These are phyloP conservation scores for Oxyruncus cristatus DNA, from an alignment of 2,113 vertebrate species.

Conservation along the genomic window DNA sequence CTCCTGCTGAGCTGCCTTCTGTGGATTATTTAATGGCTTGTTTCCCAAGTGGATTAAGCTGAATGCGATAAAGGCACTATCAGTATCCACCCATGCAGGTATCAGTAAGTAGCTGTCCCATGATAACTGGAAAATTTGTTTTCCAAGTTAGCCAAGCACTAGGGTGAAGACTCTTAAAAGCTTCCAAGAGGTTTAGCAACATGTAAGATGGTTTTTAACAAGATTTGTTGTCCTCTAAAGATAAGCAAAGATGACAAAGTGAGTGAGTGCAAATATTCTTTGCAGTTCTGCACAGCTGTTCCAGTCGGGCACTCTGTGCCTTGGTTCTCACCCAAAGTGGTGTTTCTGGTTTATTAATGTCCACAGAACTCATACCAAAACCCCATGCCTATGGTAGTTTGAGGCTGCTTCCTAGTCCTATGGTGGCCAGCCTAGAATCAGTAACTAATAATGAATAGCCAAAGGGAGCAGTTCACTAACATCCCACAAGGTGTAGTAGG, in stretches of 20 bases:
- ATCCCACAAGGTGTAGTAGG: background rate
- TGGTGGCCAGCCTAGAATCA: background rate
- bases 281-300: background rate
- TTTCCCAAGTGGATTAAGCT: background rate
- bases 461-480: background rate
- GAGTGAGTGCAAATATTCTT: background rate
- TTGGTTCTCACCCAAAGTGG: background rate
- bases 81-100: background rate
- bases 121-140: background rate
- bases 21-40: background rate
- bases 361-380: background rate
- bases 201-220: background rate
- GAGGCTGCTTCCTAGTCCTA: background rate
- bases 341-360: background rate
- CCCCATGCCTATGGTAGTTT: fast-evolving
- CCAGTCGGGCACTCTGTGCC: background rate
- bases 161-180: background rate
- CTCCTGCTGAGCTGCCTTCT: background rate
- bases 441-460: background rate
- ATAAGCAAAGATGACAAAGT: background rate
- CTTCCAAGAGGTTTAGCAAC: background rate
- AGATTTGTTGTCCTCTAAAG: background rate
- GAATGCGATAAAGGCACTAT: fast-evolving
- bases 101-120: background rate
- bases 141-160: background rate